A percentile compares a stretch with the other conserved stretches of the same genome.
phyloP scores from a whole-genome alignment of 2,797 vertebrate species.

The Ptychadena robeensis region DNA sequence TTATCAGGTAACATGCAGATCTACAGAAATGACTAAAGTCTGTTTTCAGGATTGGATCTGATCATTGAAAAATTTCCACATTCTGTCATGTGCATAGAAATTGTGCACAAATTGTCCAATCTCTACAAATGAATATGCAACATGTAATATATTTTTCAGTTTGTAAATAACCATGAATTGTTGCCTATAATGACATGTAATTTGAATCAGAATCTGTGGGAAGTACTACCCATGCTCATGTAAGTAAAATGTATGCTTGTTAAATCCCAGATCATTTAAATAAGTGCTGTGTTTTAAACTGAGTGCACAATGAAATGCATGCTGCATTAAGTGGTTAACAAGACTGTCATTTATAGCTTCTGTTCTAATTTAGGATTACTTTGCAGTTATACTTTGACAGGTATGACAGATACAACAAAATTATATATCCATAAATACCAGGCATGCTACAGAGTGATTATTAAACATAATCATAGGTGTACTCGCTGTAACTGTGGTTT shows the following conservation, averaged over 20 bases:
- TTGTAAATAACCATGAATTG: neutral
- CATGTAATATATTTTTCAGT: neutral
- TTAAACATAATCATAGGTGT: conserved; percentile 49
- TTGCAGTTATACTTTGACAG: conserved; percentile 47
- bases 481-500: conserved; percentile 54
- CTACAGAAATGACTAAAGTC: neutral
- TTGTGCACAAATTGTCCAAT: neutral
- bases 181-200: conserved; percentile 1
- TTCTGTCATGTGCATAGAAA: neutral
- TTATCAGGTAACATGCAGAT: neutral
- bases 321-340: conserved; percentile 49
- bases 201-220: neutral
- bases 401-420: conserved; percentile 42
- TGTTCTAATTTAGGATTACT: conserved; percentile 32
- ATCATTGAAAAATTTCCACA: neutral
- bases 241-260: neutral
- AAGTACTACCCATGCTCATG: neutral
- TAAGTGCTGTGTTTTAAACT: neutral
- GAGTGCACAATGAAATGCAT: conserved; percentile 14
- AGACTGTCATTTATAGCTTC: conserved; percentile 24
- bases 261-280: neutral
- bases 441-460: conserved; percentile 41
- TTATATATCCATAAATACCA: conserved; percentile 55
- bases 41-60: neutral
- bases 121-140: neutral